A percentile compares a stretch with the other conserved stretches of the same genome.
Conservation (phyloP, 2,888 invertebrate genomes). For the Pediacus dermestoides region DNA sequence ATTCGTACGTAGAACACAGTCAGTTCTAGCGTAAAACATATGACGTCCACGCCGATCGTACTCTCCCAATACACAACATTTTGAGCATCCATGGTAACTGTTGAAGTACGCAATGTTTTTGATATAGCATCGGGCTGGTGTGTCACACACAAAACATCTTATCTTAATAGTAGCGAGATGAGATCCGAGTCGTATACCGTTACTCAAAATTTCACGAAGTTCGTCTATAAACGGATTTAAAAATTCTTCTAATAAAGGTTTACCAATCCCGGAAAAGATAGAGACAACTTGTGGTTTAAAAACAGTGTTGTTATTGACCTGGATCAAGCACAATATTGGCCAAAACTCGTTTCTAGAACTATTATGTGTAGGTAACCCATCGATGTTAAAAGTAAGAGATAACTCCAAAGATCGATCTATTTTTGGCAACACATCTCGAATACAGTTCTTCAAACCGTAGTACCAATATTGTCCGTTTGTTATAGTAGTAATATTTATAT, state of each 20-base stretch:
- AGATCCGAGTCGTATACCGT: too few relatives aligned
- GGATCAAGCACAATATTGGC: slow-evolving; percentile 14
- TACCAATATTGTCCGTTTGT: too few relatives aligned
- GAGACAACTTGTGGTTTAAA: slow-evolving; percentile 20
- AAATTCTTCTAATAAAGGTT: slow-evolving; percentile 18
- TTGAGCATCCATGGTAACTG: slow-evolving; percentile 7
- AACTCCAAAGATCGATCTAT: too few relatives aligned
- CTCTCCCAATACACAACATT: slow-evolving; percentile 2
- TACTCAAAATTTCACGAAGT: slow-evolving; percentile 15
- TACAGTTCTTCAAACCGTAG: too few relatives aligned
- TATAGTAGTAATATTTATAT: too few relatives aligned
- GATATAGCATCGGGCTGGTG: slow-evolving; percentile 5
- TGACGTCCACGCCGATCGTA: not conserved
- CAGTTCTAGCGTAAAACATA: not conserved
- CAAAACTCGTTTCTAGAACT: too few relatives aligned
- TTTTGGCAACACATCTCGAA: too few relatives aligned
- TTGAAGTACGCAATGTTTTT: slow-evolving; percentile 5
- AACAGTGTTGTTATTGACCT: slow-evolving; percentile 15
- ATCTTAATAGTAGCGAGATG: too few relatives aligned
- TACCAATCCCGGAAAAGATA: slow-evolving; percentile 21
- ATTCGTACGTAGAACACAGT: not conserved
- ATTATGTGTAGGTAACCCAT: too few relatives aligned
- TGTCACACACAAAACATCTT: too few relatives aligned
- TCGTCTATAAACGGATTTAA: slow-evolving; percentile 22
- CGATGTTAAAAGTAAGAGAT: too few relatives aligned